Conservation (phyloP, 2,113 vertebrate genomes). For the Pituophis catenifer region DNA sequence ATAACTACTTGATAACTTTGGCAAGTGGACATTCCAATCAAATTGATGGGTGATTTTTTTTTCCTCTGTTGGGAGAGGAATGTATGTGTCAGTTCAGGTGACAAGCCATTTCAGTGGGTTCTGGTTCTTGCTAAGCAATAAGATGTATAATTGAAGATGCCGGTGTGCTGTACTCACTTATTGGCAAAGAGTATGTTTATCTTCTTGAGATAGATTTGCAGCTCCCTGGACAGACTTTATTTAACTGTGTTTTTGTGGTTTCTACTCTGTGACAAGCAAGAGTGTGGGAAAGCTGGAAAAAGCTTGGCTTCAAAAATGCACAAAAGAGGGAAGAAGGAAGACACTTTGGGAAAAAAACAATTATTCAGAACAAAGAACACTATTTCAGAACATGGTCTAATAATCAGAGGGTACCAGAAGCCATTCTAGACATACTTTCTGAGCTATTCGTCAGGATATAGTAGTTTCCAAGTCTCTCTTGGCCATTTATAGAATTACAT, state of each 20-base stretch:
- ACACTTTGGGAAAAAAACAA: slow-evolving; percentile 60
- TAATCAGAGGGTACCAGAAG: slow-evolving; percentile 70
- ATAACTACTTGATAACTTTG: slow-evolving; percentile 16
- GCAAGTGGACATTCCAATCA: slow-evolving; percentile 20
- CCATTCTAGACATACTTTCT: slow-evolving; percentile 77
- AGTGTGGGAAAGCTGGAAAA: slow-evolving; percentile 99
- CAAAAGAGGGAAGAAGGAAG: slow-evolving; percentile 73
- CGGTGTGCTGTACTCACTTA: slow-evolving; percentile 70
- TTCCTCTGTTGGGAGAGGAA: neutral
- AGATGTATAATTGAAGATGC: slow-evolving; percentile 56
- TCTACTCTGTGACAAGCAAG: slow-evolving; percentile 89
- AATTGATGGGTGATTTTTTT: slow-evolving; percentile 14
- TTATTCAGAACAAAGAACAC: slow-evolving; percentile 59
- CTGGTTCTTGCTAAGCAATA: slow-evolving; percentile 34
- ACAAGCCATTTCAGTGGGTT: slow-evolving; percentile 35
- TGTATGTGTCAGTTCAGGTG: slow-evolving; percentile 38
- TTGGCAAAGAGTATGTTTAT: slow-evolving; percentile 83
- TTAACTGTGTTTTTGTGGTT: slow-evolving; percentile 93
- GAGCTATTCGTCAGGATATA: slow-evolving; percentile 70
- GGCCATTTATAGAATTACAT: slow-evolving; percentile 57
- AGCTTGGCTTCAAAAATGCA: slow-evolving; percentile 85
- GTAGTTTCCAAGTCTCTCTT: slow-evolving; percentile 61
- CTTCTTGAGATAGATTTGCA: slow-evolving; percentile 85
- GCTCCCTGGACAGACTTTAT: slow-evolving; percentile 83
- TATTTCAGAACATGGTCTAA: slow-evolving; percentile 74